phyloP scores from a whole-genome alignment of 2,113 vertebrate species.

The Platycercus adscitus region DNA sequence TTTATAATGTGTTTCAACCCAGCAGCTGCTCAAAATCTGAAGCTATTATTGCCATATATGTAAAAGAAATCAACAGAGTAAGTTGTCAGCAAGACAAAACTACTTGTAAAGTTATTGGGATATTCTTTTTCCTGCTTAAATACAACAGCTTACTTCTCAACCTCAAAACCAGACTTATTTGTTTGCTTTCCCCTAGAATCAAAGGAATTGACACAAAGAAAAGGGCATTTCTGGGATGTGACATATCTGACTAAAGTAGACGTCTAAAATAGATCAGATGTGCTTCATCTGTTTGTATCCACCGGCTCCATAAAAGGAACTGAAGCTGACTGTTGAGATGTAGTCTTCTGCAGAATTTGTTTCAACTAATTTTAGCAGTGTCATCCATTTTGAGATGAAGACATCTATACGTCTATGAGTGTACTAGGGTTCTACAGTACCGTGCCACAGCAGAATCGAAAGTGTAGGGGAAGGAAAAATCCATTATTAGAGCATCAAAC shows the following conservation, averaged over 20 bases:
- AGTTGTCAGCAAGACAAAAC: neutral
- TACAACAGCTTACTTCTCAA: neutral
- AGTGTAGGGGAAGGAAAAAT: neutral
- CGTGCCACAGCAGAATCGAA: neutral
- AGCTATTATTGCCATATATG: neutral
- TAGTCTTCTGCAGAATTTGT: neutral
- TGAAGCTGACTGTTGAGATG: neutral
- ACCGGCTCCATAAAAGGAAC: neutral
- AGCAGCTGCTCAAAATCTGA: neutral
- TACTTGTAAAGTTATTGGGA: neutral
- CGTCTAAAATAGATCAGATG: slow-evolving; percentile 15
- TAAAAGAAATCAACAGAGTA: neutral
- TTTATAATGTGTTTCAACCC: neutral
- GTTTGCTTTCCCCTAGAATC: neutral
- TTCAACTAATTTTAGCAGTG: neutral
- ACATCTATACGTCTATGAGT: neutral
- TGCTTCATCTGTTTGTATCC: neutral
- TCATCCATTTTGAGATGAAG: neutral
- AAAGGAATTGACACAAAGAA: neutral
- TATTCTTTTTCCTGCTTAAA: neutral
- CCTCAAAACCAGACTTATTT: neutral
- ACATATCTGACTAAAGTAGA: neutral
- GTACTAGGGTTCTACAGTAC: neutral
- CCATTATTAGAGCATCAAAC: neutral
- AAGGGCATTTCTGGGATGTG: neutral